Evolutionary conservation across 2,797 vertebrate species (phyloP).

Genomic region (Malacoraja senta): DNA sequence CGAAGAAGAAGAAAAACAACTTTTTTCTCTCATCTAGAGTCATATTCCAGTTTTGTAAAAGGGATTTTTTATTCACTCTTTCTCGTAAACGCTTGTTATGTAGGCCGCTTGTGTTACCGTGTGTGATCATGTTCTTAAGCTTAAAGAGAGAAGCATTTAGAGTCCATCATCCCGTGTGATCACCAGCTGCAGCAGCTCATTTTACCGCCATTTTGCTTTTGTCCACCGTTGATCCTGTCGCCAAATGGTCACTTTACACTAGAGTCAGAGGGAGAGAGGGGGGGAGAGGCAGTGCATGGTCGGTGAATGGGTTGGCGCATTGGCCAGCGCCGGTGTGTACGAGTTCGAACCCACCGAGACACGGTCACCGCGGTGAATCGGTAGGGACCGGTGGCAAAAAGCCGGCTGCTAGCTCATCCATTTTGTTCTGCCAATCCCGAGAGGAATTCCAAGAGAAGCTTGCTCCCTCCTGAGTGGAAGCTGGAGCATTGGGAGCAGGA

Average conservation of each 20-base stretch:
- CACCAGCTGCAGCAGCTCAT: background rate
- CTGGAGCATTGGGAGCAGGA: background rate
- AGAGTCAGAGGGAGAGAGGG: background rate
- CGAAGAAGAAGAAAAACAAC: conserved; percentile 21
- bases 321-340: background rate
- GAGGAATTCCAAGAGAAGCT: too few relatives aligned
- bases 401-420: background rate
- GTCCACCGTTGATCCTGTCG: background rate
- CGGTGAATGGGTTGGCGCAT: background rate
- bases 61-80: conserved; percentile 27
- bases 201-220: background rate
- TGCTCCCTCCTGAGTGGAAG: too few relatives aligned
- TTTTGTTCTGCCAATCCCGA: background rate
- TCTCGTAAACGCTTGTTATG: background rate
- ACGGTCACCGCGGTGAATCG: background rate
- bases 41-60: conserved; percentile 36
- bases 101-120: conserved; percentile 6
- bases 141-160: background rate
- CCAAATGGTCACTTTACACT: conserved; percentile 13
- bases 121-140: conserved; percentile 23
- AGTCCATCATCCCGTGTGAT: background rate
- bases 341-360: background rate
- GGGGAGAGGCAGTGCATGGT: background rate
- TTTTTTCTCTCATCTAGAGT: conserved; percentile 32
- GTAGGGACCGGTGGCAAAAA: background rate